A percentile compares a stretch with the other conserved stretches of the same genome.
Conservation (phyloP, 2,113 vertebrate genomes). For the Peromyscus polionotus region DNA sequence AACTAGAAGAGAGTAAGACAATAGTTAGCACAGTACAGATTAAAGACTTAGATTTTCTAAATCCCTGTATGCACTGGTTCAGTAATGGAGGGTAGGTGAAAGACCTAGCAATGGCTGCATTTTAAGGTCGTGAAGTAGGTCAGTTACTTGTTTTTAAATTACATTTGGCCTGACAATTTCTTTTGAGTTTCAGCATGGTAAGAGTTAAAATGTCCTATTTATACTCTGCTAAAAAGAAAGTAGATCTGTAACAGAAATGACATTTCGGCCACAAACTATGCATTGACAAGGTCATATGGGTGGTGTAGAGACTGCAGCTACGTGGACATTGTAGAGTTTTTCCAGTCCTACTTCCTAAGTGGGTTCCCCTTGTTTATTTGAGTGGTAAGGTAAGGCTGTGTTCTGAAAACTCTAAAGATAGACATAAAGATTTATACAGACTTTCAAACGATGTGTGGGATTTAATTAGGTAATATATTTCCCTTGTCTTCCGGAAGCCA, state of each 20-base stretch:
- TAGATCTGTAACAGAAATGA: slow-evolving; percentile 11
- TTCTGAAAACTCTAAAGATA: background rate
- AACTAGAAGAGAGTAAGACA: background rate
- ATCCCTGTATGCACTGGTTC: background rate
- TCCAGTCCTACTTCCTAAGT: background rate
- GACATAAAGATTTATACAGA: slow-evolving; percentile 8
- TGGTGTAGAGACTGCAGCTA: background rate
- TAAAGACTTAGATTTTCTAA: slow-evolving; percentile 18
- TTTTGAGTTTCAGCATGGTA: slow-evolving; percentile 13
- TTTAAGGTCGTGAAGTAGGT: slow-evolving; percentile 24
- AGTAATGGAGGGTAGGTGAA: background rate
- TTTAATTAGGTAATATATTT: slow-evolving; percentile 66
- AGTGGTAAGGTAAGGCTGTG: background rate
- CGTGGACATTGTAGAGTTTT: background rate
- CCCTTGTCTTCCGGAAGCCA: slow-evolving; percentile 56
- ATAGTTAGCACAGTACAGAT: background rate
- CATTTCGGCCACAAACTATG: slow-evolving; percentile 60
- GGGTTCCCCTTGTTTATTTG: background rate
- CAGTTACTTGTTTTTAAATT: slow-evolving; percentile 32
- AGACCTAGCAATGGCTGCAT: background rate
- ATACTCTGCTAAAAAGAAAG: background rate
- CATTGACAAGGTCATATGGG: background rate
- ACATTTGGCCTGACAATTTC: slow-evolving; percentile 48
- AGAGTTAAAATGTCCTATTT: slow-evolving; percentile 62
- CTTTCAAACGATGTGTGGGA: slow-evolving; percentile 25